phyloP scores from a whole-genome alignment of 1,140 invertebrate genomes.

The Bombus turneri region DNA sequence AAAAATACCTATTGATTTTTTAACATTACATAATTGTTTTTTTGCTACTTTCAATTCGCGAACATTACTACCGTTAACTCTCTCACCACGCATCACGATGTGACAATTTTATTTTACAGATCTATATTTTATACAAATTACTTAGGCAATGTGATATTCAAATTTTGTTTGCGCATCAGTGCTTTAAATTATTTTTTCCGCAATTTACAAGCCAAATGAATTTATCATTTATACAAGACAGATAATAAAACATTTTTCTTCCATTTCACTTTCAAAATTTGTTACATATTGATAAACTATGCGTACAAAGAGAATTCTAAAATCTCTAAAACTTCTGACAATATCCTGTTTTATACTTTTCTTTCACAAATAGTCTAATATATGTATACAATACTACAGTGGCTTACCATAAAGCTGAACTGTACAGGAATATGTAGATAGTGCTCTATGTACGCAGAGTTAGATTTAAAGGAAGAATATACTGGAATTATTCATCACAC shows the following conservation, averaged over 20 bases:
- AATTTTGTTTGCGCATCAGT: constrained; percentile 55
- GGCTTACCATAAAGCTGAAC: constrained; percentile 58
- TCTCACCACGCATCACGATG: constrained; percentile 46
- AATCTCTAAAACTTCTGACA: constrained; percentile 44
- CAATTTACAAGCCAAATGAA: constrained; percentile 65
- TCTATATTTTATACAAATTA: constrained; percentile 73
- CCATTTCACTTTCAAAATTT: constrained; percentile 18
- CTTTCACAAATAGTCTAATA: constrained; percentile 46
- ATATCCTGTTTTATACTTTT: constrained; percentile 27
- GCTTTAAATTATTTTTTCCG: constrained; percentile 29
- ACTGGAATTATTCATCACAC: constrained; percentile 37
- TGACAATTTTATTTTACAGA: constrained; percentile 68
- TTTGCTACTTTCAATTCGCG: constrained; percentile 33
- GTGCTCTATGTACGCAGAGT: constrained; percentile 61
- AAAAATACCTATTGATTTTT: constrained; percentile 52
- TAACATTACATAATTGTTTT: constrained; percentile 52
- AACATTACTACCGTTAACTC: constrained; percentile 32
- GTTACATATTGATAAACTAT: constrained; percentile 42
- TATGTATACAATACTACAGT: constrained; percentile 54
- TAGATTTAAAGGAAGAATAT: constrained; percentile 43
- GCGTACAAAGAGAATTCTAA: constrained; percentile 59
- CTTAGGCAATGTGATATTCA: constrained; percentile 69
- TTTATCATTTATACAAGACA: constrained; percentile 63
- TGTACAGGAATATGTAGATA: constrained; percentile 50
- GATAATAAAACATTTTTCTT: constrained; percentile 23